Percentiles rank a stretch among this genome's conserved stretches.
phyloP scores from a whole-genome alignment of 92 coral and sea anemone genomes.

The Porites lobata region DNA sequence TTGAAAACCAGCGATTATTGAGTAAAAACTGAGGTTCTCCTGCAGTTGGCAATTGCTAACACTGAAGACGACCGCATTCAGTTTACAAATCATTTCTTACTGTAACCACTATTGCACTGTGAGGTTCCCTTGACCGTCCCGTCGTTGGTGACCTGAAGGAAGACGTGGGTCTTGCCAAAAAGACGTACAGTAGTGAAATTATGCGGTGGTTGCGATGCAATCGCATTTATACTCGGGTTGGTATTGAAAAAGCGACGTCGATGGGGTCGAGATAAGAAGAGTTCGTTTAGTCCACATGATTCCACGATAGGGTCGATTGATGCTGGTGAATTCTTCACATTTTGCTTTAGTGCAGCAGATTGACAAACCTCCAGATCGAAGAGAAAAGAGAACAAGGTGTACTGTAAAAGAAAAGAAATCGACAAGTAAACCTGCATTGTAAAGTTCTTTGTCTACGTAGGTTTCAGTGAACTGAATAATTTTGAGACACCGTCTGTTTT shows the following conservation, averaged over 20 bases:
- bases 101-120: slow-evolving; percentile 24
- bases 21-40: background rate
- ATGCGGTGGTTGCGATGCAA: background rate
- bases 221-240: background rate
- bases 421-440: no score
- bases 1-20: no score
- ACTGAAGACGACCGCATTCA: background rate
- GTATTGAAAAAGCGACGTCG: background rate
- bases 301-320: background rate
- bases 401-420: no score
- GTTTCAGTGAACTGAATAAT: no score
- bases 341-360: no score
- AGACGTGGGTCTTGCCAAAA: slow-evolving; percentile 22
- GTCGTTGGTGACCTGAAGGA: slow-evolving; percentile 41
- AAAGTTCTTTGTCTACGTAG: no score
- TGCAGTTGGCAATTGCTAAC: background rate
- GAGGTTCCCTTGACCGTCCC: slow-evolving; percentile 44
- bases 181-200: slow-evolving; percentile 13
- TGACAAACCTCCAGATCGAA: no score
- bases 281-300: slow-evolving; percentile 2
- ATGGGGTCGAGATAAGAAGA: background rate
- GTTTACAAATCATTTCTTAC: slow-evolving; percentile 14
- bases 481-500: no score
- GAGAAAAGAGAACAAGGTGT: no score
- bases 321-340: no score